Evolutionary conservation across 1,140 invertebrate species (phyloP), one percentile per base, ranked within the genome.

Genomic region (Bombus ignitus): DNA sequence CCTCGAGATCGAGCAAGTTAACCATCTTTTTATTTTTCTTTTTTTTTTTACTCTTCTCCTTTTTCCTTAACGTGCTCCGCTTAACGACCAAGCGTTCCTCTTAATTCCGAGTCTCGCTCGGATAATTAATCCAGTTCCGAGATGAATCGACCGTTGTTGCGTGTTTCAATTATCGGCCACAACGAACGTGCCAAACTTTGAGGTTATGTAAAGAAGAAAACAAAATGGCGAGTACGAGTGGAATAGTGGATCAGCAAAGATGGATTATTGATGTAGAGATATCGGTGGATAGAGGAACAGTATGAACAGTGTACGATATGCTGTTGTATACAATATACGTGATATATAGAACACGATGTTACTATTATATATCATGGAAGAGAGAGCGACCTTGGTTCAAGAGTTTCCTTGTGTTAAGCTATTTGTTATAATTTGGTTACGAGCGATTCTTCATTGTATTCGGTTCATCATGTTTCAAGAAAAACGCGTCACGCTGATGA

Each of bases 81-180:
- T 70, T n/a, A 47, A 82, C 80, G 39, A 22, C 47, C 47, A 53
- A 53, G 47, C 72, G 35, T 75, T 59, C 39, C 2, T 37, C 59
- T 83, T 76, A 28, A 62, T 83, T 83, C 72, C 62, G 72, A 76
- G 75, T 59, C 81, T 25, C 59, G 12, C 59, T 35, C 28, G 81
- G 81, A 47, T 76, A 83, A 83, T 76, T 76, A 83, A 76, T 82
- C 72, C 71, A 32, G 81, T 66, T 65, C 62, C 71, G 59, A 22
- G 71, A 72, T 72, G 71, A 47, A 32, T n/a, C 57, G 80, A 75
- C 18, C 35, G 32, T 32, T 12, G 12, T 59, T 76, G 53, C 53
- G 18, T 47, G 32, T 39, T 82, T 37, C 42, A 82, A 47, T 65
- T 47, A 47, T 80, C 42, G 44, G 37, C n/a, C 53, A 8, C 18